Base-by-base conservation (phyloP, 2,888 invertebrate species). In the Oligia latruncula region DNA sequence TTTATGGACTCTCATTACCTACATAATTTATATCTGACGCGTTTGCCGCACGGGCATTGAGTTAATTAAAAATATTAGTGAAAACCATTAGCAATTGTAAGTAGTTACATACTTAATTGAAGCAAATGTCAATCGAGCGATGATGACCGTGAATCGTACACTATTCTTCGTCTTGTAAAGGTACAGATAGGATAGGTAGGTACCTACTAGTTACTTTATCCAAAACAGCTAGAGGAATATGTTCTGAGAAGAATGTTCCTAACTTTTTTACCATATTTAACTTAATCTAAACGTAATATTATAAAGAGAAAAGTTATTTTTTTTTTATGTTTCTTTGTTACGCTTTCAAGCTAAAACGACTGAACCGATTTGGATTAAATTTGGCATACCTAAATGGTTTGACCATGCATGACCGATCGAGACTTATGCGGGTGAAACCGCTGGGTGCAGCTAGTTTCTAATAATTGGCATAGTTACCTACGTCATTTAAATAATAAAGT, bases 71-170 rank as follows among this genome's bases (percentile, higher is more conserved):
- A 49, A 20, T 11, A 2, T 64, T 43, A 23, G 40, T 13, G 29
- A 43, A 75, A 6, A n/a, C 23, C 20, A 62, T 67, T 68, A 67
- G 23, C 60, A 49, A 29, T 78, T 60, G 29, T 67, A 43, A 46
- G n/a, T 66, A 60, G 46, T 58, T 46, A 66, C 23, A 40, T n/a
- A 46, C 55, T 8, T 43, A 60, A 67, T 67, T 55, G 15, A 79
- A 35, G 17, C 9, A 55, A 55, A 64, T 43, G 43, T 79, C 67
- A 80, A 80, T 71, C 1, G 11, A 46, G 2, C 2, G 46, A 11
- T 46, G 11, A 46, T 49, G 13, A 49, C 13, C 49, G 15, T 49
- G 43, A n/a, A 46, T 17, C 46, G 2, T 17, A 74, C 43, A 58
- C 13, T 77, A 23, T 52, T 60, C 49, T 29, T 74, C 15, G 35